phyloP scores from a whole-genome alignment of 2,113 vertebrate genomes.

The Alethe diademata region DNA sequence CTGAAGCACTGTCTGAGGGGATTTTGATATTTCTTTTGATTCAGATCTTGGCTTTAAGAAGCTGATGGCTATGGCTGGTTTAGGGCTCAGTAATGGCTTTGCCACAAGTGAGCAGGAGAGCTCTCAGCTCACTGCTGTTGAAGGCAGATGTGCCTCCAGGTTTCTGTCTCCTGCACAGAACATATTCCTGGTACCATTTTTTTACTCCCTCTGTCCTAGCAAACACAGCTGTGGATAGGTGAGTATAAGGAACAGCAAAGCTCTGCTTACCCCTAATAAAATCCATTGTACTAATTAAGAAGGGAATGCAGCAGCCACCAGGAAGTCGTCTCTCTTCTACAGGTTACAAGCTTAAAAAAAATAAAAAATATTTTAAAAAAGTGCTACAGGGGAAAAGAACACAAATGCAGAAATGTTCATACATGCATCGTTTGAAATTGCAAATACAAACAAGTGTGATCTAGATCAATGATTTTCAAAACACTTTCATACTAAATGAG shows the following conservation, averaged over 20 bases:
- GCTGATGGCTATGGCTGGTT: neutral
- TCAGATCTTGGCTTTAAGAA: neutral
- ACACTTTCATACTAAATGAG: neutral
- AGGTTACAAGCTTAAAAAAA: neutral
- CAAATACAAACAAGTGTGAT: neutral
- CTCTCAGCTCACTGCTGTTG: neutral
- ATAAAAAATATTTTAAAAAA: too few relatives aligned
- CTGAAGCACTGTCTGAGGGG: neutral
- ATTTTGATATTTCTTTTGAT: conserved; percentile 34
- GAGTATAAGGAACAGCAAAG: neutral
- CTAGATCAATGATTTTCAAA: neutral
- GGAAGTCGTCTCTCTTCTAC: neutral
- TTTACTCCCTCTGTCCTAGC: neutral
- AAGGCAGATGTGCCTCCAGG: neutral
- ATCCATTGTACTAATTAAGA: neutral
- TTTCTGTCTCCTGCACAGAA: neutral
- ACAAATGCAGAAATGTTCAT: neutral
- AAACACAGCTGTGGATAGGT: neutral
- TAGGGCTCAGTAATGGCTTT: neutral
- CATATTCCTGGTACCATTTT: neutral
- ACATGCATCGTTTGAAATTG: neutral
- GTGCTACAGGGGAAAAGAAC: neutral
- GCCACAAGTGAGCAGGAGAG: neutral
- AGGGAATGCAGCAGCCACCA: neutral
- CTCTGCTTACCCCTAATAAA: neutral